A percentile compares a stretch with the other conserved stretches of the same genome.
Conservation (phyloP, 2,113 vertebrate genomes). For the Halichoeres trimaculatus region DNA sequence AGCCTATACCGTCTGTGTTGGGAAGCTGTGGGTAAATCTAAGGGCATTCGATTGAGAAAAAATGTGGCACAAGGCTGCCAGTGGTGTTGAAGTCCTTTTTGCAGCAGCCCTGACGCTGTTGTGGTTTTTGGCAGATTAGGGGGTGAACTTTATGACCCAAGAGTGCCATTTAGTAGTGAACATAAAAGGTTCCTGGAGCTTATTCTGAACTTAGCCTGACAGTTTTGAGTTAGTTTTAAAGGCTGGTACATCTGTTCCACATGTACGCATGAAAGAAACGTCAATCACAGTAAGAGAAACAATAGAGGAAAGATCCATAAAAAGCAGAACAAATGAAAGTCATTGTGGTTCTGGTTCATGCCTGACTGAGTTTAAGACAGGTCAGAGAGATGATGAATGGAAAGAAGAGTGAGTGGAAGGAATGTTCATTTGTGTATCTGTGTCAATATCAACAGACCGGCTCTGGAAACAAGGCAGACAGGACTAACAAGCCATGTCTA, state of each 20-base stretch:
- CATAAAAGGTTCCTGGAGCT: constrained; percentile 35
- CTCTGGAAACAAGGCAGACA: not conserved
- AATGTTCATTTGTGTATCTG: not conserved
- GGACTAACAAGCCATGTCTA: constrained; percentile 9
- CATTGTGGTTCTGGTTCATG: constrained; percentile 24
- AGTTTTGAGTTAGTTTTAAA: constrained; percentile 16
- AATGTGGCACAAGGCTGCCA: constrained; percentile 18
- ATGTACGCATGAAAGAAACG: constrained; percentile 6
- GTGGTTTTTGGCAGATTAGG: constrained; percentile 39
- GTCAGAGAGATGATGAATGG: constrained; percentile 37
- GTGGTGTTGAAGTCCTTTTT: constrained; percentile 28
- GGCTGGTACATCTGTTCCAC: not conserved
- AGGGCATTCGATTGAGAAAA: constrained; percentile 15
- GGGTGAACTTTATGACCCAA: constrained; percentile 37
- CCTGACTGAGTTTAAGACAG: constrained; percentile 38
- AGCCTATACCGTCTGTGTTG: constrained; percentile 43
- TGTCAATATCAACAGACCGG: not conserved
- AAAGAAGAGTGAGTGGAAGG: constrained; percentile 29
- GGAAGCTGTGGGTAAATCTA: constrained; percentile 25
- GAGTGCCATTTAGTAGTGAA: constrained; percentile 40
- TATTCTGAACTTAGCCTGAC: constrained; percentile 36
- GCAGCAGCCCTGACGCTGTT: constrained; percentile 37
- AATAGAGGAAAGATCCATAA: constrained; percentile 28
- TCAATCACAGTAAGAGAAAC: constrained; percentile 39
- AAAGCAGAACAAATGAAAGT: constrained; percentile 15